Evolutionary conservation across 2,888 invertebrate genomes (phyloP), one percentile per base, ranked within the genome.

Genomic region (Pasiphila rectangulata): DNA sequence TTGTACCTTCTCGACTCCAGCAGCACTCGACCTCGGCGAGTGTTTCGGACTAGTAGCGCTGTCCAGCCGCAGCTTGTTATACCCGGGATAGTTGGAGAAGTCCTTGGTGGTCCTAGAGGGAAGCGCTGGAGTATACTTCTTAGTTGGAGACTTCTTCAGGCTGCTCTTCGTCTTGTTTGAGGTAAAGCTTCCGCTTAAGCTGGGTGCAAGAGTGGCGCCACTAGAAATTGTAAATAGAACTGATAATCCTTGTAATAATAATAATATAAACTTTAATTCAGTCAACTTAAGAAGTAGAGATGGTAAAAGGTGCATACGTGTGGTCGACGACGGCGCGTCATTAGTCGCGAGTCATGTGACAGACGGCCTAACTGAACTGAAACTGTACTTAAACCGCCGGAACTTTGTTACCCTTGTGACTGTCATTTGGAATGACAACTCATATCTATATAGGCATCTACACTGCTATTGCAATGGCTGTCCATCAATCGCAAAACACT

Each of bases 41-140:
- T 89, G 89, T 41, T 89, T 89, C 1, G 89, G 89, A 52, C 89
- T 89, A 6, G 82, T 69, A 13, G 89, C 89, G 50, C 89, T 89
- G 49, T 89, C 89, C 51, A 89, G 54, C 40, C 89, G 79, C 54
- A 89, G 54, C 46, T 89, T 89, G 56, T 89, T 89, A 59, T 89
- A 89, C 1, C 89, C 88, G 6, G 77, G 79, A 52, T 76, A 80
- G 56, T 67, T 82, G 0, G 77, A 63, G 43, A 72, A 63, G 48
- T 87, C 86, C 48, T 83, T 86, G 10, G 64, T 64, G 0, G 71
- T 58, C 9, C 75, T 70, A 29, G 73, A 74, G n/a, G n/a, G n/a
- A n/a, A n/a, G n/a, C n/a, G n/a, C n/a, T 1, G 85, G 83, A 1
- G 80, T 75, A 51, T 84, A 87, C 47, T 79, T 79, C 59, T 87